Evolutionary conservation across 2,797 vertebrate species (phyloP).

Genomic region (Lutjanus campechanus): DNA sequence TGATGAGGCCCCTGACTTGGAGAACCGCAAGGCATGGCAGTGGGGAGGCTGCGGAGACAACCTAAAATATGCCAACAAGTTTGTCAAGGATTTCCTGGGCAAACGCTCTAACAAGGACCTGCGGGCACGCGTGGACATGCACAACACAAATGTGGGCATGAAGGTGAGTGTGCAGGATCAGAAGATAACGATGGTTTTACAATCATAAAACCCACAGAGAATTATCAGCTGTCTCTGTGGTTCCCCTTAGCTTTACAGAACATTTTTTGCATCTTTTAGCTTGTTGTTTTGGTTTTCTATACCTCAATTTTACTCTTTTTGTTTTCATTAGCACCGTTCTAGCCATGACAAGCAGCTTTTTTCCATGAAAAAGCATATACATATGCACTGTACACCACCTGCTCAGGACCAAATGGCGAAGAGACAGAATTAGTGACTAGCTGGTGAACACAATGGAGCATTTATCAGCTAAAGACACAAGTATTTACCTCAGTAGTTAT

Average conservation of each 20-base stretch:
- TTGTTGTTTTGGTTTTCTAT: not conserved
- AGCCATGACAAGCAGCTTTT: not conserved
- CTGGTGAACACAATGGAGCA: too few relatives aligned
- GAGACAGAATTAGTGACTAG: too few relatives aligned
- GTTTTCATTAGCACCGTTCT: not conserved
- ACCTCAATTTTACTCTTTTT: not conserved
- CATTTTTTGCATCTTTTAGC: not conserved
- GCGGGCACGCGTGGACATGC: slow-evolving; percentile 95
- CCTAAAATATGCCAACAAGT: slow-evolving; percentile 99
- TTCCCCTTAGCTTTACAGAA: not conserved
- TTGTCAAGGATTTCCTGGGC: slow-evolving; percentile 98
- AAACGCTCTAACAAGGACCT: slow-evolving; percentile 97
- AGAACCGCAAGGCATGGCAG: slow-evolving; percentile 99
- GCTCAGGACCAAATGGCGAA: not conserved
- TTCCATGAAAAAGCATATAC: not conserved
- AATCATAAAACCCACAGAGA: not conserved
- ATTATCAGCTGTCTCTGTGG: not conserved
- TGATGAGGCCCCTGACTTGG: slow-evolving; percentile 96
- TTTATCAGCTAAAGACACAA: too few relatives aligned
- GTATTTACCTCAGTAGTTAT: not conserved
- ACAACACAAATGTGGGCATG: slow-evolving; percentile 98
- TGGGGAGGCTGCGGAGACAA: slow-evolving; percentile 99
- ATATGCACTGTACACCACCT: not conserved
- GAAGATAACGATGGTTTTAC: not conserved
- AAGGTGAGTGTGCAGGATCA: slow-evolving; percentile 85